Percentiles rank a stretch among this genome's conserved stretches.
Conservation (phyloP, 2,113 vertebrate genomes). For the Uropsilus gracilis region DNA sequence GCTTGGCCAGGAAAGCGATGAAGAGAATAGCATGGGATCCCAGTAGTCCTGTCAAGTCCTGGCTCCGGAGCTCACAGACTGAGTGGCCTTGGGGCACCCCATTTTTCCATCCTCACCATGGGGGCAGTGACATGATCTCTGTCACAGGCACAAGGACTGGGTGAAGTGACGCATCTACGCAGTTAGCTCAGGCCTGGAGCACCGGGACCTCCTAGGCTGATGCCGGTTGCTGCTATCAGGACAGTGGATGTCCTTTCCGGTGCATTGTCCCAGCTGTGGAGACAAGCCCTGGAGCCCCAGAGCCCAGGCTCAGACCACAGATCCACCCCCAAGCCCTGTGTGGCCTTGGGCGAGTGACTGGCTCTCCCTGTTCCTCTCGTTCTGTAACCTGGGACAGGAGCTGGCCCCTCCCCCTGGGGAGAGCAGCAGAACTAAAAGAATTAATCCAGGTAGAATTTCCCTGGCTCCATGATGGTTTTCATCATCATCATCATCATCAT, state of each 20-base stretch:
- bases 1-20: background rate
- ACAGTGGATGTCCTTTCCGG: rapidly evolving
- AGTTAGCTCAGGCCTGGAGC: background rate
- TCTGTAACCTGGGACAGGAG: background rate
- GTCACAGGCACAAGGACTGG: background rate
- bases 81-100: too few species aligned
- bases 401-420: background rate
- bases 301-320: background rate
- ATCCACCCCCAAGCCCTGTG: background rate
- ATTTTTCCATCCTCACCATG: rapidly evolving
- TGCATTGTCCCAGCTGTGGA: background rate
- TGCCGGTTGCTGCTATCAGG: rapidly evolving
- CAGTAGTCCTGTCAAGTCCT: background rate
- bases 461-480: background rate
- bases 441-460: background rate
- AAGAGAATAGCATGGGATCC: background rate
- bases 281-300: background rate
- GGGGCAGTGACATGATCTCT: background rate
- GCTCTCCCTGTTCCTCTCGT: background rate
- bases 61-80: background rate
- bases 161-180: rapidly evolving
- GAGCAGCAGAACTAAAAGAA: background rate
- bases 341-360: background rate
- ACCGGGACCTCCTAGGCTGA: rapidly evolving
- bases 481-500: background rate